Percentiles rank a stretch among this genome's conserved stretches.
phyloP scores from a whole-genome alignment of 1,140 invertebrate genomes.

The Lepidurus apus region DNA sequence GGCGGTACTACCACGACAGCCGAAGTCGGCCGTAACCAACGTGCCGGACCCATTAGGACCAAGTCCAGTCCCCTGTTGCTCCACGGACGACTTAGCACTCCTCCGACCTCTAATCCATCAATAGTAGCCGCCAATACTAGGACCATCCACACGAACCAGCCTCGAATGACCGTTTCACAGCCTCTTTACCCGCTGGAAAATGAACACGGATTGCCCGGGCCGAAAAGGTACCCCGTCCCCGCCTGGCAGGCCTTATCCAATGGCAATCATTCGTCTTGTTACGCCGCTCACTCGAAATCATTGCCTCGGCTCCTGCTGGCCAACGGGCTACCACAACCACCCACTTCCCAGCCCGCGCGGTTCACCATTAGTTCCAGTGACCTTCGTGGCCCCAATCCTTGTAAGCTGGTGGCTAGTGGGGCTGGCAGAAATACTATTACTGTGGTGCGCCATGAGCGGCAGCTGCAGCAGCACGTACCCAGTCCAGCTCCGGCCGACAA shows the following conservation, averaged over 20 bases:
- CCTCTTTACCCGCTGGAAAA: neutral
- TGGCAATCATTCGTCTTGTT: slow-evolving; percentile 17
- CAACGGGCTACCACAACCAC: neutral
- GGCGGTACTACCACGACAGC: neutral
- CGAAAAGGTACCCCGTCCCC: neutral
- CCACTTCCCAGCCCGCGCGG: neutral
- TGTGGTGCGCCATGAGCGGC: neutral
- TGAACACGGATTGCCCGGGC: neutral
- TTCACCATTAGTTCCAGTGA: neutral
- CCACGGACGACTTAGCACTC: neutral
- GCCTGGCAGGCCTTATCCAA: slow-evolving; percentile 9
- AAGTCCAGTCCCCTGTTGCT: slow-evolving; percentile 16
- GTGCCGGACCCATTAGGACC: neutral
- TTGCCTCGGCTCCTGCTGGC: neutral
- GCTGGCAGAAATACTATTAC: slow-evolving; percentile 25
- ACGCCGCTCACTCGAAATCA: neutral
- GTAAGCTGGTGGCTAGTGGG: neutral
- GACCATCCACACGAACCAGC: neutral
- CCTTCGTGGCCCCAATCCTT: slow-evolving; percentile 25
- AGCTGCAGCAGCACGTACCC: slow-evolving; percentile 11
- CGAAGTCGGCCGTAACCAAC: neutral
- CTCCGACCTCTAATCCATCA: neutral
- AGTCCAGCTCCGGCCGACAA: slow-evolving; percentile 30
- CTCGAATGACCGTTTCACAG: neutral
- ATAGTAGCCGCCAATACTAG: neutral